Conservation (phyloP, 2,888 invertebrate genomes). For the Isotomurus palustris region DNA sequence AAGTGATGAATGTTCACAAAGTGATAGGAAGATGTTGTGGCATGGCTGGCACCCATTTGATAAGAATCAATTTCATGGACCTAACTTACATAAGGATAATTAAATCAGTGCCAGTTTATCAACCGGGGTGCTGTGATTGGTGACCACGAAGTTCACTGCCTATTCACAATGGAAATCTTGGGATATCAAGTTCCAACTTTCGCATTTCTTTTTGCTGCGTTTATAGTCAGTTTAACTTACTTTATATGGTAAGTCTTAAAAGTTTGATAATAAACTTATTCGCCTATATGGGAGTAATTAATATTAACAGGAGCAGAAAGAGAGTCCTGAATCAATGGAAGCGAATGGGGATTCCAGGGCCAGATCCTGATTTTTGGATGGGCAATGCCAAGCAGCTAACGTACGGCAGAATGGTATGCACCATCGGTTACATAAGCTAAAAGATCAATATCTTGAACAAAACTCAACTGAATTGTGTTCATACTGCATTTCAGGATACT, state of each 20-base stretch:
- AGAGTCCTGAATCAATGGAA: slow-evolving; percentile 42
- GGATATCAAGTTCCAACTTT: slow-evolving; percentile 16
- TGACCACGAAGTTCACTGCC: too few relatives aligned
- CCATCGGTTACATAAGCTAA: neutral
- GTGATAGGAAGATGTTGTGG: too few relatives aligned
- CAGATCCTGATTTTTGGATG: slow-evolving; percentile 43
- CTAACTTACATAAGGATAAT: too few relatives aligned
- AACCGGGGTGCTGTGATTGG: too few relatives aligned
- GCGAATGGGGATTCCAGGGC: slow-evolving; percentile 42
- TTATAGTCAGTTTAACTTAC: slow-evolving; percentile 32
- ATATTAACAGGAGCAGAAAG: slow-evolving; percentile 38
- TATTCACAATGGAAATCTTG: slow-evolving; percentile 27
- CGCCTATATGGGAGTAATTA: neutral
- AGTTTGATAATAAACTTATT: neutral
- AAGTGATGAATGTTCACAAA: too few relatives aligned
- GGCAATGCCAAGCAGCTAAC: slow-evolving; percentile 44
- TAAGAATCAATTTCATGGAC: too few relatives aligned
- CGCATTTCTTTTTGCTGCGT: slow-evolving; percentile 15
- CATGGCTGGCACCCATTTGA: too few relatives aligned
- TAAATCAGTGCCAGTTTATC: too few relatives aligned
- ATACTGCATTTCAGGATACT: slow-evolving; percentile 23
- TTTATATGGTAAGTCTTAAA: slow-evolving; percentile 34
- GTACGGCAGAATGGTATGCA: slow-evolving; percentile 41
- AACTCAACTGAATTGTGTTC: neutral
- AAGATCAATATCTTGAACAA: neutral